phyloP scores from a whole-genome alignment of 2,113 vertebrate genomes.

The Ploceus nigricollis region DNA sequence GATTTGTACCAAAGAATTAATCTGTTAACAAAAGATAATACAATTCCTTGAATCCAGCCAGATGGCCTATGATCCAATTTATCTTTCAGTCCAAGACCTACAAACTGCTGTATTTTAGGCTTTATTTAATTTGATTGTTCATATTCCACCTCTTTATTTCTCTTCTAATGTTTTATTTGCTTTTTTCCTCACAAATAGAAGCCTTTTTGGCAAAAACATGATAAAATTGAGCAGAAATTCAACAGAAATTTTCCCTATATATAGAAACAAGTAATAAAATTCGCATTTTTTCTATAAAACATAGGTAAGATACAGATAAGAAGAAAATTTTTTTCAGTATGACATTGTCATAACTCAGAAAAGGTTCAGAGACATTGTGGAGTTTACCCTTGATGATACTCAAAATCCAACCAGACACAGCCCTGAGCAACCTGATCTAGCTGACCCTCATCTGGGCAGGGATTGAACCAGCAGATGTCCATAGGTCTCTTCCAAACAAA shows the following conservation, averaged over 20 bases:
- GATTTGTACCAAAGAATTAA: not conserved
- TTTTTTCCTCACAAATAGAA: not conserved
- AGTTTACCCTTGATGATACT: not conserved
- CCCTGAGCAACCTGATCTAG: not conserved
- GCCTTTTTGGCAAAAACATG: not conserved
- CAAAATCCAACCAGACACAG: not conserved
- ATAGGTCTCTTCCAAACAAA: not conserved
- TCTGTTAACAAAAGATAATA: not conserved
- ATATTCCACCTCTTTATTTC: not conserved
- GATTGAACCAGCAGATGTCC: not conserved
- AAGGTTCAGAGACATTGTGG: fast-evolving
- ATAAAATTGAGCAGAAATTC: not conserved
- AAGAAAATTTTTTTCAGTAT: not conserved
- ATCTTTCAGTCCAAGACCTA: not conserved
- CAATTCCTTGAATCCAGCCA: not conserved
- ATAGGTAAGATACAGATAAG: not conserved
- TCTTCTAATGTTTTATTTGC: not conserved
- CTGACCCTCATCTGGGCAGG: not conserved
- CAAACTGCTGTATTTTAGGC: not conserved
- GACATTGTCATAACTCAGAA: not conserved
- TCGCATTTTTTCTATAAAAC: not conserved
- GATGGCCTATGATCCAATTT: not conserved
- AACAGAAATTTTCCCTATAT: not conserved
- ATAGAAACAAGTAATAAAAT: not conserved
- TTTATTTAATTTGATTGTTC: not conserved